Base-by-base conservation (phyloP, 2,797 vertebrate species). In the Bradypodion ventrale region DNA sequence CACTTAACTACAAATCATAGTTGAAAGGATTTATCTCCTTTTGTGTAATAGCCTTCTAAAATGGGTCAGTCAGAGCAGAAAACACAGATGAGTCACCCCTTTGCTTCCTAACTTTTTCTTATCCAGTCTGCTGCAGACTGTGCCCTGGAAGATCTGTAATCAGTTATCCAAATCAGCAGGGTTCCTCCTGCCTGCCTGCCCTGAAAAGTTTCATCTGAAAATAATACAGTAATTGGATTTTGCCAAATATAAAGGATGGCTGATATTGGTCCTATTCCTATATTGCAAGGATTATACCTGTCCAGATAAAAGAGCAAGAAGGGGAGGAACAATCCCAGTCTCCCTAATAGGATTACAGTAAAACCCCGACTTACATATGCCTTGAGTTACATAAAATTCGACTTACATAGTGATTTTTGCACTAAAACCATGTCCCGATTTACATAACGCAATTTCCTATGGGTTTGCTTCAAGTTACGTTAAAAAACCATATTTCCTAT, bases 261-360 rank as follows among this genome's bases (percentile, higher is more conserved):
- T 65, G 59, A 74, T 59, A 60, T 66, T 66, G 23, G 27, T 80
- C 69, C 46, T 68, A 32, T 42, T 35, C 46, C 32, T 52, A 27
- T 73, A 21, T 32, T n/a, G 62, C 37, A 76, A 29, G 4, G 16
- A 40, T 37, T 46, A 40, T 27, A 16, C n/a, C 65, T 78, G 37
- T 3, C 1, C 42, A 74, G 44, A 25, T 40, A 52, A 56, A 63
- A 29, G 35, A 56, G 27, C 16, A 5, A 78, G 42, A 73, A 62
- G 27, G 78, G 7, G 7, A 32, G 29, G 32, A 85, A 32, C 32
- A 10, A n/a, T n/a, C 27, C 13, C 35, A 32, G 65, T 79, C 23
- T 2, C 5, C 56, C 78, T 80, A 85, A 76, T 35, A 59, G 78
- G n/a, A 37, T 75, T 85, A n/a, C n/a, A n/a, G n/a, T n/a, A n/a